Base-by-base conservation (phyloP, 2,888 invertebrate species). In the Hofmannophila pseudospretella region DNA sequence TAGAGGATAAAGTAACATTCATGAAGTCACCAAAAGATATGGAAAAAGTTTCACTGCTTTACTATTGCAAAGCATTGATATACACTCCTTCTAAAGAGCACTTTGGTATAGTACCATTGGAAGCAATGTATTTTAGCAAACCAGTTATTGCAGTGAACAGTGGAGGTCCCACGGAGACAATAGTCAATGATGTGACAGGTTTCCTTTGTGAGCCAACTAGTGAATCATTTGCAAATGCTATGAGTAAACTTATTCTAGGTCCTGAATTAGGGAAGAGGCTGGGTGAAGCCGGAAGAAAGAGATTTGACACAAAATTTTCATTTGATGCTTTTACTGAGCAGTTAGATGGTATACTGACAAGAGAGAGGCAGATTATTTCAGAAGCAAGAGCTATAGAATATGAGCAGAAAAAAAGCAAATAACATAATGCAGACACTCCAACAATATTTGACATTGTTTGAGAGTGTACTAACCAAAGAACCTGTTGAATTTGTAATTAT, bases 41-140 rank as follows among this genome's bases (percentile, higher is more conserved):
- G 26, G 90, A 93, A 37, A 99, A 99, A 79, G 89, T 94, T 4
- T 90, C 92, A 8, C 79, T 99, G 11, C 84, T 99, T n/a, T 82
- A 89, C 22, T 81, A 91, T 38, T 93, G 95, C 51, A 89, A 91
- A 36, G 93, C 95, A 46, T 80, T 99, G 11, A 67, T 99, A 12
- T 99, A 99, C 67, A 99, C 99, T 4, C 99, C 99, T 1, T 91
- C 93, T 2, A 95, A 95, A 68, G 99, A 99, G 74, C 99, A 99
- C 82, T 99, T 99, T 87, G 99, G 99, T 3, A 99, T 99, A 58
- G 99, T 99, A 5, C 99, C 99, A 0, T 86, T 99, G 36, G 99
- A 99, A 88, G 98, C 98, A 0, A 99, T 99, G 99, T 96, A 96
- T 67, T 92, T 93, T 67, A 88, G 90, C 2, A 95, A 96, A 61